Conservation (phyloP, 2,888 invertebrate species). For the Xestia sexstrigata region DNA sequence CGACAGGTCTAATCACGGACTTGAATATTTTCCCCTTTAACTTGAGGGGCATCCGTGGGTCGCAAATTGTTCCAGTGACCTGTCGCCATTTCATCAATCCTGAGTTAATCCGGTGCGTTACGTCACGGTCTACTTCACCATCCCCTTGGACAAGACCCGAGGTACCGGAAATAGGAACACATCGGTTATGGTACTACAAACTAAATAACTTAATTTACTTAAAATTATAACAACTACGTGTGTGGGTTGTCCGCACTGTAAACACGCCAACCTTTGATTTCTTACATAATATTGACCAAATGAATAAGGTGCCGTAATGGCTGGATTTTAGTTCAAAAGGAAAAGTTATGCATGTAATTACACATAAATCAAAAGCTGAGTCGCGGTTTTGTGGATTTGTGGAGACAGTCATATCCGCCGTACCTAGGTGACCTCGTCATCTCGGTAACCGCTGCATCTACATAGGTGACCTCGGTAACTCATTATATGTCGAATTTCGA, state of each 20-base stretch:
- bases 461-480: background rate
- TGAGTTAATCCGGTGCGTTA: too few relatives aligned
- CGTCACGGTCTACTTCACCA: too few relatives aligned
- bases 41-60: too few relatives aligned
- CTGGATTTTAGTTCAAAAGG: slow-evolving; percentile 39
- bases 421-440: background rate
- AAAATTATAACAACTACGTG: slow-evolving; percentile 4
- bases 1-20: too few relatives aligned
- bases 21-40: too few relatives aligned
- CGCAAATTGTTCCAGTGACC: too few relatives aligned
- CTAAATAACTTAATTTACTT: slow-evolving; percentile 12
- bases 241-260: slow-evolving; percentile 11
- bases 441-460: background rate
- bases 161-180: too few relatives aligned
- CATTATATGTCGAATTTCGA: background rate
- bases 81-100: too few relatives aligned
- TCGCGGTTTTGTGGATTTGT: background rate
- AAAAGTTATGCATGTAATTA: slow-evolving; percentile 33
- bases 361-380: slow-evolving; percentile 27
- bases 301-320: slow-evolving; percentile 31
- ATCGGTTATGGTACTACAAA: too few relatives aligned
- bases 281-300: slow-evolving; percentile 51
- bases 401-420: background rate
- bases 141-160: too few relatives aligned
- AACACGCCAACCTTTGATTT: slow-evolving; percentile 44